These are phyloP conservation scores for Cataglyphis hispanica DNA, from an alignment of 1,140 invertebrate species.

Conservation along the genomic window DNA sequence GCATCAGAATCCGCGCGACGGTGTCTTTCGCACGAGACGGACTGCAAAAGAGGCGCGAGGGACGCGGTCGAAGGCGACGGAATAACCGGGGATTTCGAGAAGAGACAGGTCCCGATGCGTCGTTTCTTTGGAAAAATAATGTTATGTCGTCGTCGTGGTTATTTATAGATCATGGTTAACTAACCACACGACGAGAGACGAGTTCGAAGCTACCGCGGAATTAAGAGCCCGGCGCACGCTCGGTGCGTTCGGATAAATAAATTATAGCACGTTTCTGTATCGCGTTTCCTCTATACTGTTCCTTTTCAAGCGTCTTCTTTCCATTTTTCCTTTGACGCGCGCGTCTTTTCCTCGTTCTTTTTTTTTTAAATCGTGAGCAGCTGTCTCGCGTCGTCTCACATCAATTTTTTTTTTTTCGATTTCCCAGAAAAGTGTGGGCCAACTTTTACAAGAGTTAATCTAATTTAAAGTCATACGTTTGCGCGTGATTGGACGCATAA, in stretches of 20 bases:
- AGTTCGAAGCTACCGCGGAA: conserved; percentile 29
- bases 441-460: conserved; percentile 9
- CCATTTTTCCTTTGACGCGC: conserved; percentile 3
- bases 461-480: conserved; percentile 10
- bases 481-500: conserved; percentile 12
- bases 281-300: conserved; percentile 3
- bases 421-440: too few species aligned
- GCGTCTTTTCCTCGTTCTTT: neutral
- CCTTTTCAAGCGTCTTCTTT: neutral
- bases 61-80: neutral
- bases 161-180: conserved; percentile 81
- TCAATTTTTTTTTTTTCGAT: neutral
- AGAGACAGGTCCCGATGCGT: conserved; percentile 63
- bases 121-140: conserved; percentile 81
- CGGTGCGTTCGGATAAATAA: conserved; percentile 46
- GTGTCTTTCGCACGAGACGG: conserved; percentile 11
- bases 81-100: conserved; percentile 3
- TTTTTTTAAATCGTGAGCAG: neutral
- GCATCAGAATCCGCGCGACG: conserved; percentile 54
- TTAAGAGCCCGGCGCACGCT: conserved; percentile 28
- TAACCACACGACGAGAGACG: conserved; percentile 72
- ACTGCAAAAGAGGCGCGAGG: conserved; percentile 23
- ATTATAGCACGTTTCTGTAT: conserved; percentile 32
- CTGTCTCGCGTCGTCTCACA: neutral
- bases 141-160: conserved; percentile 76